These are phyloP conservation scores for Prunella fulvescens DNA, from an alignment of 2,113 vertebrate genomes.

Conservation along the genomic window DNA sequence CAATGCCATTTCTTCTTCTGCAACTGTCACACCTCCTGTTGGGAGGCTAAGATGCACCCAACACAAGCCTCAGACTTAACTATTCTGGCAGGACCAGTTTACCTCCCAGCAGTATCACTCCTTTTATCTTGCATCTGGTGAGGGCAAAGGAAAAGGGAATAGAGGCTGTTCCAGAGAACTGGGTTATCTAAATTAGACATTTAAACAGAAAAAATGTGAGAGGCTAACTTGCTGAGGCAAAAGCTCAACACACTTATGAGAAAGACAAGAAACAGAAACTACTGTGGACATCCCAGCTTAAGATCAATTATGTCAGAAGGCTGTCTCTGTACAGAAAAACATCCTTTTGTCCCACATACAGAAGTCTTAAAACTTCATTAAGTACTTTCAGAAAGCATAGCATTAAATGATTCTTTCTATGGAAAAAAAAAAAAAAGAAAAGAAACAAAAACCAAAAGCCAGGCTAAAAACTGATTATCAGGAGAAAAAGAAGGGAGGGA, in stretches of 20 bases:
- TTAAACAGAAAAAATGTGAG: background rate
- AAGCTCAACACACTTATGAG: background rate
- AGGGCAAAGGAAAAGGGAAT: background rate
- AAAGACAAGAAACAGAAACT: background rate
- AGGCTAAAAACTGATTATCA: background rate
- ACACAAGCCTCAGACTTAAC: background rate
- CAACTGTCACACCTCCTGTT: slow-evolving; percentile 39
- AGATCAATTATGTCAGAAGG: background rate
- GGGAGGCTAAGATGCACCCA: background rate
- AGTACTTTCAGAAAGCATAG: background rate
- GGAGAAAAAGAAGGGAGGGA: background rate
- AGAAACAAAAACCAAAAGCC: background rate
- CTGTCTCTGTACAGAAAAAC: background rate
- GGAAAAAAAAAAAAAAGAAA: background rate
- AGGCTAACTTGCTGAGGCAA: background rate
- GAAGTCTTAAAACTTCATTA: background rate
- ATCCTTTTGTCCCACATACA: background rate
- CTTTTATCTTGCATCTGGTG: background rate
- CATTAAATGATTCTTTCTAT: background rate
- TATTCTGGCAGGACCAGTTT: background rate
- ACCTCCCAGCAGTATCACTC: background rate
- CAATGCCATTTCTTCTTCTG: background rate
- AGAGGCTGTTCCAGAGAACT: background rate
- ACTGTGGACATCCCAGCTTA: background rate
- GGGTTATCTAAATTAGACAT: background rate